Conservation (phyloP, 2,797 vertebrate genomes). For the Alectoris magna region DNA sequence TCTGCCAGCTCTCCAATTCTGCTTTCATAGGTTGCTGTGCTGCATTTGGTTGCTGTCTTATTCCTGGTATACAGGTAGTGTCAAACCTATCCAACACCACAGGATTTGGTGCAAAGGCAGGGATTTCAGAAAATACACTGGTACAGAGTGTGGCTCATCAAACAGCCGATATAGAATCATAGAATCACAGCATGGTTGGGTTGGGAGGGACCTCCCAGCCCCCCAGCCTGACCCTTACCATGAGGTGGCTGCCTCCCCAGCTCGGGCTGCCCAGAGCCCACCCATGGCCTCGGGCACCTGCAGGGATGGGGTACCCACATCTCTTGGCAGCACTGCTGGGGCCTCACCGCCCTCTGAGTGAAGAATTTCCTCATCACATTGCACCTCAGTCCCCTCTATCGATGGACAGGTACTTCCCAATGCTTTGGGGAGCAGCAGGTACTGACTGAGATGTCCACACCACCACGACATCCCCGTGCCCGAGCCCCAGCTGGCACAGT, state of each 20-base stretch:
- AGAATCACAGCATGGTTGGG: no score
- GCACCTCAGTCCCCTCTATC: neutral
- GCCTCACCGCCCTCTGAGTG: neutral
- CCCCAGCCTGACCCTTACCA: no score
- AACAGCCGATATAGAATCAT: neutral
- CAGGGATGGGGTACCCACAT: no score
- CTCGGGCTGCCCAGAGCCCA: no score
- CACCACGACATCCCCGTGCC: accelerated
- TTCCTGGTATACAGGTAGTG: accelerated
- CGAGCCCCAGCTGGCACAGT: neutral
- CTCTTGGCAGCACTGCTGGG: no score
- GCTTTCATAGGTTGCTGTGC: neutral
- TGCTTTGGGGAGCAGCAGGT: neutral
- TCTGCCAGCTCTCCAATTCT: accelerated
- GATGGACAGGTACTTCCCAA: neutral
- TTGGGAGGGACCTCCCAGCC: no score
- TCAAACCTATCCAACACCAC: neutral
- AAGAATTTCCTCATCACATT: neutral
- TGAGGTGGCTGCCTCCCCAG: no score
- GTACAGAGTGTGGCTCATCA: neutral
- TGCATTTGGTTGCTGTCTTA: neutral
- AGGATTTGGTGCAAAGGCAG: neutral
- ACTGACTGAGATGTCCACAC: neutral
- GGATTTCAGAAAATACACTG: neutral
- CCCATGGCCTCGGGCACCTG: no score